Evolutionary conservation across 2,113 vertebrate species (phyloP).

Genomic region (Scalopus aquaticus): DNA sequence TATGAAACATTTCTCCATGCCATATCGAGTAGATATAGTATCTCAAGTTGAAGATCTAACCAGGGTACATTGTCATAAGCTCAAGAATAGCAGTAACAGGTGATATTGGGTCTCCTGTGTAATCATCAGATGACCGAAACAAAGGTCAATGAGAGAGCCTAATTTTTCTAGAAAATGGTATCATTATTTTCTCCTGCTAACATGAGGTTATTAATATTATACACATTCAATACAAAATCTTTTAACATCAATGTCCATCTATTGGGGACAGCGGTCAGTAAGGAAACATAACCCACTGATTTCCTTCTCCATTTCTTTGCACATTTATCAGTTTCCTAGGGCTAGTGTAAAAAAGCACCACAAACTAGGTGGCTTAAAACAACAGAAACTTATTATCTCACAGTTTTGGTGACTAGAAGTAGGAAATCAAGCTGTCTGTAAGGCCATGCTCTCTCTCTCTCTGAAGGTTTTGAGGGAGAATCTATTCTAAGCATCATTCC

Average conservation of each 20-base stretch:
- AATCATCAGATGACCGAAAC: neutral
- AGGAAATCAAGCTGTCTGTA: neutral
- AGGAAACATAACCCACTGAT: neutral
- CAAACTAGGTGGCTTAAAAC: neutral
- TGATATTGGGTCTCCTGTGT: neutral
- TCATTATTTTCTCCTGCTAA: neutral
- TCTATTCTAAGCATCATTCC: neutral
- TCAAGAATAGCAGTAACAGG: neutral
- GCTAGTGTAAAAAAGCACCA: neutral
- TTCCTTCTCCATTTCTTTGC: neutral
- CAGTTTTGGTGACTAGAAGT: neutral
- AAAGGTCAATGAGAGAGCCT: neutral
- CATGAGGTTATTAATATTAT: neutral
- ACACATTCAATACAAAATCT: neutral
- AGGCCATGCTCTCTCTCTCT: neutral
- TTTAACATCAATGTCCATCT: neutral
- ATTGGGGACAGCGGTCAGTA: neutral
- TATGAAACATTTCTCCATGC: neutral
- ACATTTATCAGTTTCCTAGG: neutral
- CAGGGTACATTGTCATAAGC: neutral
- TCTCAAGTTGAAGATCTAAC: neutral
- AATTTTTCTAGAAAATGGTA: neutral
- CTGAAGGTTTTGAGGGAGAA: neutral
- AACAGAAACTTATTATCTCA: neutral
- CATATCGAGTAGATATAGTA: neutral